Percentiles rank a stretch among this genome's conserved stretches.
These are phyloP conservation scores for Monopterus albus DNA, from an alignment of 2,113 vertebrate species.

Conservation along the genomic window DNA sequence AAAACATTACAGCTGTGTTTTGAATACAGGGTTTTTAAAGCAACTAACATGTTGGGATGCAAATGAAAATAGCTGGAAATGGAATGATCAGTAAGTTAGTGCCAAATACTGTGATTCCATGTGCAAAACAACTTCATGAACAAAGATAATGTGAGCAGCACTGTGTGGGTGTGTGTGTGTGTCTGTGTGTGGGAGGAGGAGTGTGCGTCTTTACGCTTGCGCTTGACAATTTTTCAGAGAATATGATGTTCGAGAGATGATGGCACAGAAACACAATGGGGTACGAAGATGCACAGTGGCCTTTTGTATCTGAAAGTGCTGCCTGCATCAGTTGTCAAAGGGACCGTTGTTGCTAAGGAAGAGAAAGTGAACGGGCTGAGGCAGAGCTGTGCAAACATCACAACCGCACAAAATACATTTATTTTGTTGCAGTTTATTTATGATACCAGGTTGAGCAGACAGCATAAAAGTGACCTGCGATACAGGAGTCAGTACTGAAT, in stretches of 20 bases:
- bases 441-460: neutral
- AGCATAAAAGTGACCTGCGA: neutral
- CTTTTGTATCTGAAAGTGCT: conserved; percentile 9
- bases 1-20: conserved; percentile 2
- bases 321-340: conserved; percentile 37
- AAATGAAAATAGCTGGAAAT: conserved; percentile 17
- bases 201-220: neutral
- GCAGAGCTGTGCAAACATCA: conserved; percentile 6
- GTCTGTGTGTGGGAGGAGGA: neutral
- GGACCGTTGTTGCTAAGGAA: conserved; percentile 45
- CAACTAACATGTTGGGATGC: neutral
- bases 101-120: neutral
- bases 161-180: neutral
- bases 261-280: no score
- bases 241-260: neutral
- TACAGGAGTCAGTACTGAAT: neutral
- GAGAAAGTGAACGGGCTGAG: conserved; percentile 1
- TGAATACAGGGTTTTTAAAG: neutral
- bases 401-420: neutral
- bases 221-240: neutral
- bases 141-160: no score
- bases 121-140: neutral
- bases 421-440: neutral
- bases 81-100: neutral
- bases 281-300: conserved; percentile 3